Evolutionary conservation across 2,888 invertebrate genomes (phyloP).

Genomic region (Pseudanteris insignis): DNA sequence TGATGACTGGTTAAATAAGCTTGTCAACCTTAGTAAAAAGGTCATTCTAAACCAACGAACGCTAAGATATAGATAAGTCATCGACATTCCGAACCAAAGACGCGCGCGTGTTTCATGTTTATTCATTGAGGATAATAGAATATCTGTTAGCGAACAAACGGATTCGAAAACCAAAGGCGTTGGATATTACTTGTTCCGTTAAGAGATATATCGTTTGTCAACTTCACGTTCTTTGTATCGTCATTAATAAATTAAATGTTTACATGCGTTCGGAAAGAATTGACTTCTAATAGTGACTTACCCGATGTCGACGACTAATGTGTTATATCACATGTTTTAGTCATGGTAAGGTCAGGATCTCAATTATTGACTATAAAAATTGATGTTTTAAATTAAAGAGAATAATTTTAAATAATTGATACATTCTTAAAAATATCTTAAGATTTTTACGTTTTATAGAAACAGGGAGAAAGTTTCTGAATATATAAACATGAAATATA

Average conservation of each 20-base stretch:
- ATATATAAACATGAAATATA: too few relatives aligned
- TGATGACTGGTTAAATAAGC: slow-evolving; percentile 39
- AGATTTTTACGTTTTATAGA: too few relatives aligned
- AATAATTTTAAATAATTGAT: neutral
- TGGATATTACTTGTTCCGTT: slow-evolving; percentile 16
- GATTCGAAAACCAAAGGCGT: slow-evolving; percentile 18
- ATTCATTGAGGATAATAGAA: slow-evolving; percentile 42
- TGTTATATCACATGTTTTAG: too few relatives aligned
- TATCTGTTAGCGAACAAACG: slow-evolving; percentile 25
- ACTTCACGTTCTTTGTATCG: slow-evolving; percentile 3
- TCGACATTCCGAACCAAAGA: slow-evolving; percentile 24
- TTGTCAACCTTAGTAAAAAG: slow-evolving; percentile 31
- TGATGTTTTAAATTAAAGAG: too few relatives aligned
- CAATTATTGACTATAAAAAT: too few relatives aligned
- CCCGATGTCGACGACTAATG: too few relatives aligned
- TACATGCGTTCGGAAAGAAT: too few relatives aligned
- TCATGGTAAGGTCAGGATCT: too few relatives aligned
- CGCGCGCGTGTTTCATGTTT: slow-evolving; percentile 36
- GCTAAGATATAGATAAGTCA: slow-evolving; percentile 30
- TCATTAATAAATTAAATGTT: neutral
- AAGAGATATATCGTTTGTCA: slow-evolving; percentile 12
- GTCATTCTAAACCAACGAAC: slow-evolving; percentile 24
- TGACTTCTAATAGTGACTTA: too few relatives aligned
- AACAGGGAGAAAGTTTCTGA: too few relatives aligned
- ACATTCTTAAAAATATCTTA: neutral